Evolutionary conservation across 2,113 vertebrate species (phyloP).

Genomic region (Equus przewalskii): DNA sequence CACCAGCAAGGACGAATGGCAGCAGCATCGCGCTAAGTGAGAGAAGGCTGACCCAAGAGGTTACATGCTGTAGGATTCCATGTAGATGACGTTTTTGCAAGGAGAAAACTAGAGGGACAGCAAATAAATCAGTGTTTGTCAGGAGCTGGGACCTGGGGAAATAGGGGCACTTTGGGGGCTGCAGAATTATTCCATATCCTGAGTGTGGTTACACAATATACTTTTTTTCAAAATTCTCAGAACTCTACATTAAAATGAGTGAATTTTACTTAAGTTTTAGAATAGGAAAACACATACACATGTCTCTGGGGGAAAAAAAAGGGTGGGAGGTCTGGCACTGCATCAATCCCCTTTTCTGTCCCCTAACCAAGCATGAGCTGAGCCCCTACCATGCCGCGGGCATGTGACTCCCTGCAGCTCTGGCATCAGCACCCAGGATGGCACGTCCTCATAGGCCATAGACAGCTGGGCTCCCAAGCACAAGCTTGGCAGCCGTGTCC

Average conservation of each 20-base stretch:
- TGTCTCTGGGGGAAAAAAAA: neutral
- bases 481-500: neutral
- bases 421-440: neutral
- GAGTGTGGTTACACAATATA: neutral
- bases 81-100: neutral
- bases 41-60: neutral
- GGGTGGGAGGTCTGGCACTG: rapidly evolving
- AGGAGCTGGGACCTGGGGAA: neutral
- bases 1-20: neutral
- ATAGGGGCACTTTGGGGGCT: neutral
- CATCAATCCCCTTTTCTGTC: neutral
- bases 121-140: neutral
- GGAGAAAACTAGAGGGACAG: neutral
- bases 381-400: neutral
- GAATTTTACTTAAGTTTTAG: neutral
- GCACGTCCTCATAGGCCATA: neutral
- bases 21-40: neutral
- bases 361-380: rapidly evolving
- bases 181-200: neutral
- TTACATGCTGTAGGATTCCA: neutral
- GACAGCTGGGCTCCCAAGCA: neutral
- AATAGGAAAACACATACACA: neutral
- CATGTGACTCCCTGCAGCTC: neutral
- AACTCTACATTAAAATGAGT: neutral
- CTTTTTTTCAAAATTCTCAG: neutral